Base-by-base conservation (phyloP, 2,888 invertebrate genomes). In the Emmelina monodactyla region DNA sequence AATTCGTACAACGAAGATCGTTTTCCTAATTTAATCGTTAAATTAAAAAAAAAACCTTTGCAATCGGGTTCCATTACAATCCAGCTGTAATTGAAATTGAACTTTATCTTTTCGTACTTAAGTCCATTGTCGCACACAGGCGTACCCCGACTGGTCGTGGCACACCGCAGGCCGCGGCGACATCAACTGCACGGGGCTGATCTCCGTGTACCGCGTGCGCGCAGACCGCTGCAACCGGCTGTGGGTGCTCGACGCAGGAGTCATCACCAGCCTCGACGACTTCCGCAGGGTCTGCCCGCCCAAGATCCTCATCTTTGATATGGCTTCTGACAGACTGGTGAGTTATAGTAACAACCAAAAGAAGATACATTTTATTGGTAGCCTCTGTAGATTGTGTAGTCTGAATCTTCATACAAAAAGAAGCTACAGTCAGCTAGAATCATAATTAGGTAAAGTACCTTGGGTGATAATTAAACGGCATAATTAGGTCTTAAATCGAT, bases 201-300 rank as follows among this genome's bases (percentile, higher is more conserved):
- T 91, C 35, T 92, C 92, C 0, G 91, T 91, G 29, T 92, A 92
- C 73, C 82, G 92, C 14, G 64, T 88, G 32, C 83, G 88, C 12
- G 76, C 86, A 19, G 92, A 92, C 61, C 84, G 87, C n/a, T 92
- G 92, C 68, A 88, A 91, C 62, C 81, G 92, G 12, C 72, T 92
- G 2, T 92, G 92, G 92, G 87, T 89, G 1, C 67, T 92, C 37
- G 92, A 93, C 66, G 86, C 91, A 2, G 92, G 90, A 0, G 82
- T 89, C 11, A 82, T 84, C 58, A 87, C 87, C 36, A 88, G 88
- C 3, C 60, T 89, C 34, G 88, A 88, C 37, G 86, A 88, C 55
- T 86, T 86, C 65, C 68, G 78, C 49, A 46, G 76, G 53, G 64
- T 84, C 47, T 93, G 92, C 53, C 88, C 89, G 1, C 92, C 92